Percentiles rank a stretch among this genome's conserved stretches.
Conservation (phyloP, 1,140 invertebrate genomes). For the Gonatopus flavifemur region DNA sequence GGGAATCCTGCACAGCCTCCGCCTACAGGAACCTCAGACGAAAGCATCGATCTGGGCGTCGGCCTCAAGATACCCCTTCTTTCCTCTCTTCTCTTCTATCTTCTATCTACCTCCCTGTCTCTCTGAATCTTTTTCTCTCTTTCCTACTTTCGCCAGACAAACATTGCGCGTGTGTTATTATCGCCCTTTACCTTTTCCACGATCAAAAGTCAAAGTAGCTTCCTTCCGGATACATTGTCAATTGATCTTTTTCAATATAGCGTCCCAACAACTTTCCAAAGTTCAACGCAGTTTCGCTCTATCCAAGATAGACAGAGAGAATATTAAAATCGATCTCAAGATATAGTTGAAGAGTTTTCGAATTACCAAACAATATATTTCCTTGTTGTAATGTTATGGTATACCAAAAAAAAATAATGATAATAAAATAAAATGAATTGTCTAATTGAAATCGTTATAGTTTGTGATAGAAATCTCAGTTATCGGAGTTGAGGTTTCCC, state of each 20-base stretch:
- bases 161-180: background rate
- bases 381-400: too few relatives aligned
- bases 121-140: background rate
- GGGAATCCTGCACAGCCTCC: slow-evolving; percentile 37
- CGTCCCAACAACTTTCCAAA: background rate
- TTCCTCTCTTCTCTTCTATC: slow-evolving; percentile 10
- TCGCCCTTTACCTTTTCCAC: background rate
- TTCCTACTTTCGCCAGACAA: too few relatives aligned
- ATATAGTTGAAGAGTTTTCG: too few relatives aligned
- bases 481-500: too few relatives aligned
- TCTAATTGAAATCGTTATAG: too few relatives aligned
- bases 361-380: too few relatives aligned
- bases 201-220: background rate
- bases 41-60: slow-evolving; percentile 51
- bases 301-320: too few relatives aligned
- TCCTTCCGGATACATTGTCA: background rate
- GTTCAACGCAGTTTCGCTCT: too few relatives aligned
- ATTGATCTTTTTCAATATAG: background rate
- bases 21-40: slow-evolving; percentile 45
- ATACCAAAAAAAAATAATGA: too few relatives aligned
- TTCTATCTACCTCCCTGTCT: slow-evolving; percentile 1
- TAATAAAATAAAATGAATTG: too few relatives aligned
- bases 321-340: too few relatives aligned
- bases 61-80: slow-evolving; percentile 41
- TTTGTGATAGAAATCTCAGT: too few relatives aligned